Evolutionary conservation across 1,140 invertebrate genomes (phyloP).

Genomic region (Tetragonula clypearis): DNA sequence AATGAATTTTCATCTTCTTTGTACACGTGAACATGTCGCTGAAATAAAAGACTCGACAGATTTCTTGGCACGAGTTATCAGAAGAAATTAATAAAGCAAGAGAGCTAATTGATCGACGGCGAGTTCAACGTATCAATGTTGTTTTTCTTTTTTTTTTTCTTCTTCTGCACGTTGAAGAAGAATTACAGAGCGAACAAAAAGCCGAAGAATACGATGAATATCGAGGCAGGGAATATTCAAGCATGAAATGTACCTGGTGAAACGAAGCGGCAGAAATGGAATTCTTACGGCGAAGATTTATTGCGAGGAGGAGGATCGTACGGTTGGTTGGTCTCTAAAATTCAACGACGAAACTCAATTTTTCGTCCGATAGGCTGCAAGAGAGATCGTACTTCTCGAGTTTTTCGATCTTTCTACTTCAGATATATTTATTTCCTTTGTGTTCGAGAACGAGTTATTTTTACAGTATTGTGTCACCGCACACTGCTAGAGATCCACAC

Average conservation of each 20-base stretch:
- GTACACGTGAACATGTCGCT: too few species aligned
- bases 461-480: background rate
- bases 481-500: too few species aligned
- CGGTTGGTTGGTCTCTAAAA: background rate
- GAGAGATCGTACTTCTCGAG: background rate
- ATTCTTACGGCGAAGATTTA: background rate
- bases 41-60: too few species aligned
- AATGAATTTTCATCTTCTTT: too few species aligned
- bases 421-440: background rate
- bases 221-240: background rate
- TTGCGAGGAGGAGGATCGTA: background rate
- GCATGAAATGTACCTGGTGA: background rate
- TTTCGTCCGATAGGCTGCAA: background rate
- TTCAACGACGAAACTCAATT: background rate
- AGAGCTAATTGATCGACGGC: background rate
- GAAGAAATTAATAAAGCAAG: too few species aligned
- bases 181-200: background rate
- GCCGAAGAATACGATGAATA: background rate
- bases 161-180: background rate
- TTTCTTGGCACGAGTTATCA: too few species aligned
- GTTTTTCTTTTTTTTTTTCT: background rate
- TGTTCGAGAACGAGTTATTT: background rate
- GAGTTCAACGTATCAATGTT: background rate
- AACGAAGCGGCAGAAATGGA: background rate
- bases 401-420: background rate